Percentiles rank a stretch among this genome's conserved stretches.
Evolutionary conservation across 1,140 invertebrate genomes (phyloP).

Genomic region (Nasonia giraulti): DNA sequence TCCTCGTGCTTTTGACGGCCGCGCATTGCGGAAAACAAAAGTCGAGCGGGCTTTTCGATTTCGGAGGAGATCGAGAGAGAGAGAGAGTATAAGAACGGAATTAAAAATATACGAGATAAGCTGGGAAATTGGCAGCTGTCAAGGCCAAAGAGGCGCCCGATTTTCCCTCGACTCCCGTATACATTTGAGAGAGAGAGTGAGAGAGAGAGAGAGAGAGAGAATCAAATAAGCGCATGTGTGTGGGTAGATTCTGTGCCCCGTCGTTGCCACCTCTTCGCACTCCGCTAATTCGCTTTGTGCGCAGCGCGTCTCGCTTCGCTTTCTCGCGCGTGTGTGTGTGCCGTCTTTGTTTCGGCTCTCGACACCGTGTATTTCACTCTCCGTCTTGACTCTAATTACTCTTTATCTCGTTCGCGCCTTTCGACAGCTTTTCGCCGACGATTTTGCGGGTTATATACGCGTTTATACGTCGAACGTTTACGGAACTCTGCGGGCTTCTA

Average conservation of each 20-base stretch:
- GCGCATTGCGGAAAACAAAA: neutral
- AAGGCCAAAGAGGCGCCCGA: neutral
- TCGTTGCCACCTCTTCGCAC: neutral
- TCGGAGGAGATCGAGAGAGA: neutral
- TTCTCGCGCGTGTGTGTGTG: neutral
- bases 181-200: neutral
- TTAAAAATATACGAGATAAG: neutral
- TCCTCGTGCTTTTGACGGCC: neutral
- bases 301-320: neutral
- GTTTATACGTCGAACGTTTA: too few species aligned
- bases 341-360: conserved; percentile 33
- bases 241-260: neutral
- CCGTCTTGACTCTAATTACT: conserved; percentile 44
- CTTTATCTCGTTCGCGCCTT: conserved; percentile 31
- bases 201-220: neutral
- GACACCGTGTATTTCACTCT: conserved; percentile 38
- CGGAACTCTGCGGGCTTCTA: too few species aligned
- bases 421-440: neutral
- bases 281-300: conserved; percentile 2
- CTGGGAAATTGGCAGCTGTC: neutral
- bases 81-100: neutral
- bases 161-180: too few species aligned
- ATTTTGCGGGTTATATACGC: too few species aligned
- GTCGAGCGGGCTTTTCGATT: neutral
- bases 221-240: neutral